phyloP scores from a whole-genome alignment of 2,888 invertebrate genomes.

The Andrena bicolor region DNA sequence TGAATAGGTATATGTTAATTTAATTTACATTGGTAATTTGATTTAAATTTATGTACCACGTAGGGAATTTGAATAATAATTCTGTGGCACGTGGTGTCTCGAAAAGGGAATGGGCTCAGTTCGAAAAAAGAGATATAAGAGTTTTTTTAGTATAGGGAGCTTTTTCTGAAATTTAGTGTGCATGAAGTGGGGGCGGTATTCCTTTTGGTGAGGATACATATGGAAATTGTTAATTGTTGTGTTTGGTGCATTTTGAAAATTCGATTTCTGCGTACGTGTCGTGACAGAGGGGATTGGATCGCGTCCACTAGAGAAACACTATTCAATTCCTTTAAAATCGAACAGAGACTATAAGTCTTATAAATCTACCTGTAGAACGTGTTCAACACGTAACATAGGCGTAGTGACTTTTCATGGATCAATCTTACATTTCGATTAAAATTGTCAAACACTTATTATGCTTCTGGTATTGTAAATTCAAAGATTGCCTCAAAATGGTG shows the following conservation, averaged over 20 bases:
- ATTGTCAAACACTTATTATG: not conserved
- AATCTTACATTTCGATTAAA: not conserved
- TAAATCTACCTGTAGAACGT: constrained; percentile 57
- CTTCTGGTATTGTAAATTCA: not conserved
- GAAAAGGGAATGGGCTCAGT: too few relatives aligned
- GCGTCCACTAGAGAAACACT: not conserved
- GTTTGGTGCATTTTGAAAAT: not conserved
- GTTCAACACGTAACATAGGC: constrained; percentile 53
- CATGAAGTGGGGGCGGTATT: too few relatives aligned
- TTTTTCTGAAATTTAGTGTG: too few relatives aligned
- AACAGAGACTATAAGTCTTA: not conserved
- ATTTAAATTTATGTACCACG: too few relatives aligned
- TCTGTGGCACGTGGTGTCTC: too few relatives aligned
- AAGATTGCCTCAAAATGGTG: not conserved
- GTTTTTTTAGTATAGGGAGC: too few relatives aligned
- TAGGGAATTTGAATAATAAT: too few relatives aligned
- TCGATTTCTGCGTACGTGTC: not conserved
- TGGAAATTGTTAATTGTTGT: not conserved
- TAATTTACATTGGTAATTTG: too few relatives aligned
- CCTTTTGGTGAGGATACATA: too few relatives aligned
- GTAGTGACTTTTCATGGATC: not conserved
- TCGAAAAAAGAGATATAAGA: too few relatives aligned
- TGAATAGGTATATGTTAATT: too few relatives aligned
- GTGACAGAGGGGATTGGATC: not conserved
- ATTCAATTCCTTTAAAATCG: not conserved